Conservation (phyloP, 2,888 invertebrate genomes). For the Alcis repandata region DNA sequence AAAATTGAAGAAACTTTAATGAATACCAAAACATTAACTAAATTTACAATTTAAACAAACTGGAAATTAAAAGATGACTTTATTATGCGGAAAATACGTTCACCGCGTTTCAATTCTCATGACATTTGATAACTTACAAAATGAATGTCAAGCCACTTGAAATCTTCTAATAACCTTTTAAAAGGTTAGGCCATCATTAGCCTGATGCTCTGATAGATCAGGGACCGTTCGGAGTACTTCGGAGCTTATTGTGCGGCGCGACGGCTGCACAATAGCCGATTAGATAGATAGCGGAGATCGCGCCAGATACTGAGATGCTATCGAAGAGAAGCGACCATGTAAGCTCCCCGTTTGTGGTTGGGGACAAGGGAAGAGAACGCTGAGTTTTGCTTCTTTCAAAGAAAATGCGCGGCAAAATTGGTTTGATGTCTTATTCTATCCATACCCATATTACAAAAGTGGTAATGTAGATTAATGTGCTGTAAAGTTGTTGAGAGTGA, state of each 20-base stretch:
- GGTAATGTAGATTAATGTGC: too few relatives aligned
- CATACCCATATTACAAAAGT: too few relatives aligned
- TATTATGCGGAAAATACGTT: background rate
- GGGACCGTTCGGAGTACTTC: too few relatives aligned
- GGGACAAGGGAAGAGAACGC: constrained; percentile 42
- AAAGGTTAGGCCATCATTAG: constrained; percentile 34
- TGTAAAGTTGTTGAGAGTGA: too few relatives aligned
- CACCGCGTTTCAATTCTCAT: background rate
- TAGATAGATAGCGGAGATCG: constrained; percentile 61
- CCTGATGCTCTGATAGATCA: constrained; percentile 41
- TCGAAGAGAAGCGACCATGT: constrained; percentile 62
- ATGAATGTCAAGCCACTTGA: constrained; percentile 14
- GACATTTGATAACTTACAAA: constrained; percentile 22
- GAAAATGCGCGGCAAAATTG: too few relatives aligned
- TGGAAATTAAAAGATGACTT: too few relatives aligned
- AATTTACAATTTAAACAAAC: too few relatives aligned
- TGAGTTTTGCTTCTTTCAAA: background rate
- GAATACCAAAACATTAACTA: too few relatives aligned
- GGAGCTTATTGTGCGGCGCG: constrained; percentile 58
- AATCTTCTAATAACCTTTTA: constrained; percentile 30
- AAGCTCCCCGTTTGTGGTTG: constrained; percentile 58
- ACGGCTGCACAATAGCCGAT: constrained; percentile 76
- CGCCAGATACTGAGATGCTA: constrained; percentile 68
- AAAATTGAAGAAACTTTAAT: too few relatives aligned
- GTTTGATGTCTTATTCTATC: too few relatives aligned